phyloP scores from a whole-genome alignment of 2,113 vertebrate species.

The Phylloscopus trochiloides region DNA sequence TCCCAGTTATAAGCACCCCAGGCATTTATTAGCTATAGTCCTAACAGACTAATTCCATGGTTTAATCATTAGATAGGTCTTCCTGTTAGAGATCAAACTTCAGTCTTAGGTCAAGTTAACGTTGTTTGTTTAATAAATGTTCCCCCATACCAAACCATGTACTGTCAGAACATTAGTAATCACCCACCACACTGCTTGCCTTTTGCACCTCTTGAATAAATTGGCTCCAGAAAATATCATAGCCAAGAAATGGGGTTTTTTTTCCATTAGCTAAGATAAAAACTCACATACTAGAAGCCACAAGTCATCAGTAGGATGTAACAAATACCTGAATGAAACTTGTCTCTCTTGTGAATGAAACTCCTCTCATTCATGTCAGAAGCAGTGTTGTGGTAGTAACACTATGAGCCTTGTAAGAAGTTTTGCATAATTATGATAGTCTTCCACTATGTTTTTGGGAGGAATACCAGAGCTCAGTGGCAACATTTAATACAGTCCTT shows the following conservation, averaged over 20 bases:
- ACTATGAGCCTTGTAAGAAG: not conserved
- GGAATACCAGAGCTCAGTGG: not conserved
- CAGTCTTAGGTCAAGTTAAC: constrained; percentile 30
- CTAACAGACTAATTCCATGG: constrained; percentile 16
- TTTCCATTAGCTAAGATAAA: not conserved
- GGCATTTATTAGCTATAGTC: constrained; percentile 21
- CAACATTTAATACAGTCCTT: not conserved
- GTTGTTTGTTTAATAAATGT: constrained; percentile 16
- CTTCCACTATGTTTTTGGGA: not conserved
- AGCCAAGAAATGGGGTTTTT: not conserved
- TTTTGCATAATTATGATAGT: not conserved
- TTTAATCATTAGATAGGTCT: constrained; percentile 61
- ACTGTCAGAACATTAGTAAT: not conserved
- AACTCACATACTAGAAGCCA: not conserved
- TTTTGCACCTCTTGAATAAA: not conserved
- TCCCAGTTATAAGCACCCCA: not conserved
- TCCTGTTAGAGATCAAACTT: constrained; percentile 40
- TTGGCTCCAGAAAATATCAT: not conserved
- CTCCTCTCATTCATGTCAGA: constrained; percentile 1
- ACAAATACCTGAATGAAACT: constrained; percentile 11
- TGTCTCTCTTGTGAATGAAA: constrained; percentile 8
- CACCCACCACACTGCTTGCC: not conserved
- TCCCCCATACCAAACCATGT: not conserved
- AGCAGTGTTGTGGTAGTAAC: not conserved
- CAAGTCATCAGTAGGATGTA: not conserved